Evolutionary conservation across 2,797 vertebrate genomes (phyloP).

Genomic region (Periparus ater): DNA sequence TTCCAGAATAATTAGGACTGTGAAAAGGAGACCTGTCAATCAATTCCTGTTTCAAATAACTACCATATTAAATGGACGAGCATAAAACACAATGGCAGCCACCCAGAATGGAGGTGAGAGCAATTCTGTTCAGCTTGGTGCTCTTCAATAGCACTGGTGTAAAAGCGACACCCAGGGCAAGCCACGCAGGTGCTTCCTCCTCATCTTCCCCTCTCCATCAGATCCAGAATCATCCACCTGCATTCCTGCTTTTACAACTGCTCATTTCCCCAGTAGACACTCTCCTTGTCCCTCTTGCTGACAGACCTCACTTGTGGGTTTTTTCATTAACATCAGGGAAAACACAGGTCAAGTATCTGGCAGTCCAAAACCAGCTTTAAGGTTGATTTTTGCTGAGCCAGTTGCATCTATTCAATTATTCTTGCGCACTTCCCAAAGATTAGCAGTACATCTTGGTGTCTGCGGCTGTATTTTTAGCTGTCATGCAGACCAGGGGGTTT

Average conservation of each 20-base stretch:
- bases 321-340: background rate
- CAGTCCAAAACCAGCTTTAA: background rate
- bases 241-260: background rate
- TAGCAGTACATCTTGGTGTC: background rate
- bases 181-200: background rate
- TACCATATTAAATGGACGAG: background rate
- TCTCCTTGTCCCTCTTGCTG: fast-evolving
- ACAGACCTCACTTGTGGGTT: background rate
- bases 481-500: fast-evolving
- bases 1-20: background rate
- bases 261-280: background rate
- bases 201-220: background rate
- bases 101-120: background rate
- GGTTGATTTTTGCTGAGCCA: background rate
- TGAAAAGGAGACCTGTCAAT: background rate
- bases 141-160: background rate
- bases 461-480: background rate
- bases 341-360: background rate
- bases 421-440: background rate
- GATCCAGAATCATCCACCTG: background rate
- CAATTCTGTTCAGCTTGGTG: background rate
- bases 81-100: fast-evolving
- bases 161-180: background rate
- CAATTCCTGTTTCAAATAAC: background rate
- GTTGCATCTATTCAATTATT: background rate